Percentiles rank a stretch among this genome's conserved stretches.
These are phyloP conservation scores for Cyrtodaria siliqua DNA, from an alignment of 2,888 invertebrate species.

Conservation along the genomic window DNA sequence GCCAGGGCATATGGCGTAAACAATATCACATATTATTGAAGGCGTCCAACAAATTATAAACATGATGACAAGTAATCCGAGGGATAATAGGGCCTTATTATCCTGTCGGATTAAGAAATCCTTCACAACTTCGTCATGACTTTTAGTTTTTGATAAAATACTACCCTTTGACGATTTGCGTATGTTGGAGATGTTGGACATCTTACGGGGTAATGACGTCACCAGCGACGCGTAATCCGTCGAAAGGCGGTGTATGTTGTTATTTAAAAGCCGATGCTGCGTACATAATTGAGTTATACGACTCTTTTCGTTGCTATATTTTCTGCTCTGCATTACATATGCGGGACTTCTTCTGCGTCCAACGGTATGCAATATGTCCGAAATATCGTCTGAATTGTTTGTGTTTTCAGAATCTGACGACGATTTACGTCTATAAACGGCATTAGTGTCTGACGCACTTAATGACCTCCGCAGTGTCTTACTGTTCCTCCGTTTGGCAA, in stretches of 20 bases:
- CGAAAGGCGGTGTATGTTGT: conserved; percentile 30
- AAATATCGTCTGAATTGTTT: conserved; percentile 32
- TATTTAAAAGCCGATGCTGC: conserved; percentile 7
- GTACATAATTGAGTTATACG: no score
- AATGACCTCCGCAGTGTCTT: conserved; percentile 79
- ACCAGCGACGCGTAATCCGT: conserved; percentile 34
- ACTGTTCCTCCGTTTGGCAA: conserved; percentile 74
- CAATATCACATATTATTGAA: conserved; percentile 66
- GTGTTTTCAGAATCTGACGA: conserved; percentile 67
- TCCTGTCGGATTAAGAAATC: conserved; percentile 78
- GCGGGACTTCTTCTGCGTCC: no score
- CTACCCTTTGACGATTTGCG: conserved; percentile 45
- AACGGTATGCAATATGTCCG: conserved; percentile 6
- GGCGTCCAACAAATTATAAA: conserved; percentile 80
- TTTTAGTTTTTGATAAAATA: conserved; percentile 38
- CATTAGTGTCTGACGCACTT: conserved; percentile 72
- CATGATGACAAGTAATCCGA: conserved; percentile 75
- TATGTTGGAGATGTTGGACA: conserved; percentile 20
- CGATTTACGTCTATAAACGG: conserved; percentile 69
- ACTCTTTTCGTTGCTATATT: no score
- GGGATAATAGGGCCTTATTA: conserved; percentile 77
- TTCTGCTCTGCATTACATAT: no score
- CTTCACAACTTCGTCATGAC: conserved; percentile 75
- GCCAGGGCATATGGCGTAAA: conserved; percentile 62
- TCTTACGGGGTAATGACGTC: conserved; percentile 32